Evolutionary conservation across 2,113 vertebrate species (phyloP), one percentile per base, ranked within the genome.

Genomic region (Cepphus grylle): DNA sequence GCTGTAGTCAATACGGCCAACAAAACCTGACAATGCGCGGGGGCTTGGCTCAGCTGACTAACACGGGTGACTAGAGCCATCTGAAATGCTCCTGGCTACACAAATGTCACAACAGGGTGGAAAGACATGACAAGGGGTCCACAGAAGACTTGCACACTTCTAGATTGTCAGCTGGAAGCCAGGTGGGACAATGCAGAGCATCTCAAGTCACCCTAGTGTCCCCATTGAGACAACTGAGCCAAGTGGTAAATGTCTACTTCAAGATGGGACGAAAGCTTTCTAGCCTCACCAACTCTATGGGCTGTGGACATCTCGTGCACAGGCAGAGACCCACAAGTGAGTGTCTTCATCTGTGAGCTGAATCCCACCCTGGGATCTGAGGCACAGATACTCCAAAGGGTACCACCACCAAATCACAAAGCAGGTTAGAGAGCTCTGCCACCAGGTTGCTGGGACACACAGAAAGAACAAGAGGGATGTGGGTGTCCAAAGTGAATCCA

Each of bases 361-460:
- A 59, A 86, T 34, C 69, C 30, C 38, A 85, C 15, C 26, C 34
- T 0, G 0, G 21, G n/a, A 59, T 40, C 59, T 29, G 29, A 84
- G 49, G 49, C 29, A 69, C 34, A 47, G 32, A 21, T 23, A 29
- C 5, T 43, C 30, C 25, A 74, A 30, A n/a, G 21, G 15, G 67
- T 29, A 53, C 12, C 30, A 63, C 52, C 26, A 42, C 11, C 34
- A 78, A 69, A 70, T 25, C 42, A 65, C 67, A 83, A 43, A 80
- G 4, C 26, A 40, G 32, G 7, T 2, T 7, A 45, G 30, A 50
- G 8, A 70, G 43, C 49, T 61, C 72, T 69, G 49, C 22, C 72
- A 16, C 32, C 0, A 0, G 32, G 15, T 16, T 15, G 3, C 67
- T 38, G 72, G 58, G 45, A 42, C 40, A 11, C 0, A 1, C 4